phyloP scores from a whole-genome alignment of 2,797 vertebrate species.

The Picus viridis region DNA sequence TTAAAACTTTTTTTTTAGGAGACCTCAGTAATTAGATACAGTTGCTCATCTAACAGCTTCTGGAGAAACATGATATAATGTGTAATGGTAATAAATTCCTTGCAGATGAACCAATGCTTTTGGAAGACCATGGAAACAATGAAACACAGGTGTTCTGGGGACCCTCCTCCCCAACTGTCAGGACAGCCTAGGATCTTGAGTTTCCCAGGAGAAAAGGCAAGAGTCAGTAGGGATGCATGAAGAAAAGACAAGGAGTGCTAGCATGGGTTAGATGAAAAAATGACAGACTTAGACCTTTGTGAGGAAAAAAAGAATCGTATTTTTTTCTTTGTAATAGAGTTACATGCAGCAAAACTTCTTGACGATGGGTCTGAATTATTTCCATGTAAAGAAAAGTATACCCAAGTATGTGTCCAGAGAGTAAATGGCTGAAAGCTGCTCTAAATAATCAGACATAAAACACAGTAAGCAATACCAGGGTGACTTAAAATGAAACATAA shows the following conservation, averaged over 20 bases:
- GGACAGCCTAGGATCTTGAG: background rate
- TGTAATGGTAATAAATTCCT: conserved; percentile 7
- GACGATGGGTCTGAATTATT: background rate
- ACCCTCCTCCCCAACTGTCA: background rate
- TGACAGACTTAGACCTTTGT: background rate
- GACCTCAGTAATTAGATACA: background rate
- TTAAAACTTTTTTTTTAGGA: conserved; percentile 22
- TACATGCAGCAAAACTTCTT: background rate
- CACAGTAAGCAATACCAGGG: background rate
- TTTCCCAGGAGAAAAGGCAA: background rate
- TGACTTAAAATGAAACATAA: conserved; percentile 1
- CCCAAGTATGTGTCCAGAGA: background rate
- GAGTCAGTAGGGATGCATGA: background rate
- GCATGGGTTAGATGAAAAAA: background rate
- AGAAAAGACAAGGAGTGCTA: background rate
- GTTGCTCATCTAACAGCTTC: conserved; percentile 19
- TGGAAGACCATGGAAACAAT: background rate
- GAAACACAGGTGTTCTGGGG: background rate
- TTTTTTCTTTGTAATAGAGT: background rate
- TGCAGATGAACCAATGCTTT: background rate
- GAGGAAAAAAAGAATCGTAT: background rate
- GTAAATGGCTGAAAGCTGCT: background rate
- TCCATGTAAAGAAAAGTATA: background rate
- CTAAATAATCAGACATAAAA: background rate
- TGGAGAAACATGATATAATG: background rate